Percentiles rank a stretch among this genome's conserved stretches.
Conservation (phyloP, 2,113 vertebrate genomes). For the Prunella fulvescens region DNA sequence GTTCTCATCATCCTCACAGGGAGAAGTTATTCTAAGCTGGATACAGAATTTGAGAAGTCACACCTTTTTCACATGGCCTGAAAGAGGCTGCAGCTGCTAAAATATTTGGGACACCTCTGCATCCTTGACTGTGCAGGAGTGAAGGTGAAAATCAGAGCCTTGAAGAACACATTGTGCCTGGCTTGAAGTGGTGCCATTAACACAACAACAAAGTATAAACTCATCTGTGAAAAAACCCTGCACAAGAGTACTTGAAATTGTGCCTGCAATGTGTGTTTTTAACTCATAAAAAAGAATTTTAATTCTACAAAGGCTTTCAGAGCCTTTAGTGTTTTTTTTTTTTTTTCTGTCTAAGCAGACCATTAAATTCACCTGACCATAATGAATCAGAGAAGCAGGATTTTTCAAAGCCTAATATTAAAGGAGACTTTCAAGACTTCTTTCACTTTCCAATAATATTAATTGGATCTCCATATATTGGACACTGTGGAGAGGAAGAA, state of each 20-base stretch:
- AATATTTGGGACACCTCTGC: background rate
- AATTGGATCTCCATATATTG: background rate
- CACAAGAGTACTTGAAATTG: background rate
- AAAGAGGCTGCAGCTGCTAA: background rate
- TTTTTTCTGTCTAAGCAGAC: background rate
- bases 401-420: background rate
- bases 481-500: background rate
- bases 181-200: background rate
- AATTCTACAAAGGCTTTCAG: background rate
- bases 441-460: background rate
- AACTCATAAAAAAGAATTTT: background rate
- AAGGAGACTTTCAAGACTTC: background rate
- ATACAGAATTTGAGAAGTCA: background rate
- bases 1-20: background rate
- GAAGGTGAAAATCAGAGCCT: background rate
- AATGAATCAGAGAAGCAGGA: background rate
- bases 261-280: background rate
- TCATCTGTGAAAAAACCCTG: rapidly evolving
- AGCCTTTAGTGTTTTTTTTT: background rate
- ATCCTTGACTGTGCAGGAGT: background rate
- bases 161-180: background rate
- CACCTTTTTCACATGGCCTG: rapidly evolving
- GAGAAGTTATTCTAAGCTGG: background rate
- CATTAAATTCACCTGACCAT: background rate
- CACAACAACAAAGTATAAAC: background rate